Percentiles rank a stretch among this genome's conserved stretches.
Conservation (phyloP, 2,797 vertebrate species). For the Darevskia nairensis region DNA sequence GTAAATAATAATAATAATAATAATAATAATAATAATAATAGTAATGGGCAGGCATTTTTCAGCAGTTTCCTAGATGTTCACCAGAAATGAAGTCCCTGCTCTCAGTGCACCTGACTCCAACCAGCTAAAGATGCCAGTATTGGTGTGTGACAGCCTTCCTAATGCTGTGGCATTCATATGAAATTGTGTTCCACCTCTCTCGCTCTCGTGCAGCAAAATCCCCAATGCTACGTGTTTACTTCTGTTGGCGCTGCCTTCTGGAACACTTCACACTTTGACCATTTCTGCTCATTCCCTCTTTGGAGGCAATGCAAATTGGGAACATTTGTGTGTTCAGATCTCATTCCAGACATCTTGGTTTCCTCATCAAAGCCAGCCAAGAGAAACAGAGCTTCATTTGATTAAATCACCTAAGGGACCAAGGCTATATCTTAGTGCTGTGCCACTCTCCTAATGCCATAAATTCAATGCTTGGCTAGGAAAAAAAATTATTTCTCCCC, state of each 20-base stretch:
- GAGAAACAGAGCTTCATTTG: constrained; percentile 11
- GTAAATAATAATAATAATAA: too few species aligned
- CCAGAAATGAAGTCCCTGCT: not conserved
- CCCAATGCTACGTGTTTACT: not conserved
- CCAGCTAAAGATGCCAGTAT: not conserved
- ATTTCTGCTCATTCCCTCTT: not conserved
- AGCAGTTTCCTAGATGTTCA: not conserved
- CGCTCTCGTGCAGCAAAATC: not conserved
- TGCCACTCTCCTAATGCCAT: constrained; percentile 13
- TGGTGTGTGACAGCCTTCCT: not conserved
- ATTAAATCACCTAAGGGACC: constrained; percentile 13
- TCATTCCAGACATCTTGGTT: constrained; percentile 34
- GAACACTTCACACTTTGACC: constrained; percentile 22
- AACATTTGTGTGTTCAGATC: constrained; percentile 7
- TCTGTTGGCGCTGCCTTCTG: constrained; percentile 5
- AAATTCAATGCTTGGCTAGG: constrained; percentile 10
- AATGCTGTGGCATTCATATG: not conserved
- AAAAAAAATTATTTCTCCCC: not conserved
- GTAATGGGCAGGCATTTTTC: not conserved
- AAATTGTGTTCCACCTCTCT: not conserved
- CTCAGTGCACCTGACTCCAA: too few species aligned
- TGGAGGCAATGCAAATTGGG: constrained; percentile 8
- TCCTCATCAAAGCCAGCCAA: constrained; percentile 30
- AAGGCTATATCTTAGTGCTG: not conserved
- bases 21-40: too few species aligned